A percentile compares a stretch with the other conserved stretches of the same genome.
These are phyloP conservation scores for Diplazon laetatorius DNA, from an alignment of 2,888 invertebrate genomes.

Conservation along the genomic window DNA sequence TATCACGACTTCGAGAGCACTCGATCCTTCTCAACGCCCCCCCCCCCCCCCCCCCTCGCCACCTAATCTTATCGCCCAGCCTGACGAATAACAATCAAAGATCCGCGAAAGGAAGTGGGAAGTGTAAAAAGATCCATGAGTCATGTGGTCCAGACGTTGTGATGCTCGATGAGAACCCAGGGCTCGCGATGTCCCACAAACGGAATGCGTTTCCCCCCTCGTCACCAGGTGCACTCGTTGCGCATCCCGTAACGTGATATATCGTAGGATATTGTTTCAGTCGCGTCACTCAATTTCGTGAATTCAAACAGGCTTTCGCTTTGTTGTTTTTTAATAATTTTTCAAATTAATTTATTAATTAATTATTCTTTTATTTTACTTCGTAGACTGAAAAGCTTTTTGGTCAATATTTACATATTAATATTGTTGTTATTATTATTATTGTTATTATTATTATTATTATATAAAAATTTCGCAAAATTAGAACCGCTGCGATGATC, in stretches of 20 bases:
- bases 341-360: too few relatives aligned
- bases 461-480: not conserved
- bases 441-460: too few relatives aligned
- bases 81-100: conserved; percentile 39
- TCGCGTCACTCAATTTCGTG: conserved; percentile 12
- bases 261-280: conserved; percentile 72
- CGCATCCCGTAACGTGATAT: conserved; percentile 70
- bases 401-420: too few relatives aligned
- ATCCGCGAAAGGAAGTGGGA: conserved; percentile 23
- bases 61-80: conserved; percentile 53
- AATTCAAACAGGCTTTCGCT: too few relatives aligned
- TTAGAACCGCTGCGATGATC: not conserved
- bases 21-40: conserved; percentile 15
- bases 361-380: too few relatives aligned
- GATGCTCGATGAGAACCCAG: conserved; percentile 65
- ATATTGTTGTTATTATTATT: too few relatives aligned
- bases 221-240: conserved; percentile 61
- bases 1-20: conserved; percentile 11
- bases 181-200: conserved; percentile 67
- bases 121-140: not conserved
- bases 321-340: too few relatives aligned
- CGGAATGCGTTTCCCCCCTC: conserved; percentile 69
- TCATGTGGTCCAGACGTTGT: conserved; percentile 48
- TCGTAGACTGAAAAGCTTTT: conserved; percentile 31
- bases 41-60: not conserved